phyloP scores from a whole-genome alignment of 2,888 invertebrate genomes.

The Thelaira solivaga region DNA sequence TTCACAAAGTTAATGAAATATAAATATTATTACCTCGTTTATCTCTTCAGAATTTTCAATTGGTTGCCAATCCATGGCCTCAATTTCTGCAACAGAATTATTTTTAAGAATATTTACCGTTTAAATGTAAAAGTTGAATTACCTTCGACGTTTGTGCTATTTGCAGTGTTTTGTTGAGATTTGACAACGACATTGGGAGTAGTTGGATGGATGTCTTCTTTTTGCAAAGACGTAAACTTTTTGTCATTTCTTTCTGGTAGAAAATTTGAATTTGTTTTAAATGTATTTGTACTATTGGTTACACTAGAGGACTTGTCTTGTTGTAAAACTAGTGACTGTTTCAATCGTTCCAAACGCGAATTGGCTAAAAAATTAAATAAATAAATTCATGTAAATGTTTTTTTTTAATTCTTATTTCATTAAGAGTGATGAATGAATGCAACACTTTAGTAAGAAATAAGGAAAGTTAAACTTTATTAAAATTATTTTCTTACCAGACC shows the following conservation, averaged over 20 bases:
- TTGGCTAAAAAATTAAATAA: slow-evolving; percentile 62
- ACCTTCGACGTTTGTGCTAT: not conserved
- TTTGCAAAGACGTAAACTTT: not conserved
- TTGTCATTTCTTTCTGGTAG: not conserved
- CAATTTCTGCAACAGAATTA: slow-evolving; percentile 47
- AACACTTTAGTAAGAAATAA: too few relatives aligned
- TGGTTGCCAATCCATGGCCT: slow-evolving; percentile 71
- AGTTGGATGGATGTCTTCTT: not conserved
- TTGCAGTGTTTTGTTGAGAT: slow-evolving; percentile 5
- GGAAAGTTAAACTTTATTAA: too few relatives aligned
- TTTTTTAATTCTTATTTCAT: too few relatives aligned
- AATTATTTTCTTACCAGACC: slow-evolving; percentile 15
- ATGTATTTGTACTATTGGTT: not conserved
- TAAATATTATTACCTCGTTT: slow-evolving; percentile 27
- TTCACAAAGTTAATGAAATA: not conserved
- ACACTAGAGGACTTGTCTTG: slow-evolving; percentile 12
- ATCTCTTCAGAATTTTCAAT: slow-evolving; percentile 38
- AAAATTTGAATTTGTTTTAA: not conserved
- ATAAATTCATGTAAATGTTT: too few relatives aligned
- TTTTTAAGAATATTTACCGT: not conserved
- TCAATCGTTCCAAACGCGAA: slow-evolving; percentile 63
- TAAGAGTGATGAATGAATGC: too few relatives aligned
- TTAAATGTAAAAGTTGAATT: not conserved
- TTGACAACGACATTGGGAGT: not conserved
- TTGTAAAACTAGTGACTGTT: slow-evolving; percentile 59